phyloP scores from a whole-genome alignment of 2,113 vertebrate species.

The Myotis brandtii region DNA sequence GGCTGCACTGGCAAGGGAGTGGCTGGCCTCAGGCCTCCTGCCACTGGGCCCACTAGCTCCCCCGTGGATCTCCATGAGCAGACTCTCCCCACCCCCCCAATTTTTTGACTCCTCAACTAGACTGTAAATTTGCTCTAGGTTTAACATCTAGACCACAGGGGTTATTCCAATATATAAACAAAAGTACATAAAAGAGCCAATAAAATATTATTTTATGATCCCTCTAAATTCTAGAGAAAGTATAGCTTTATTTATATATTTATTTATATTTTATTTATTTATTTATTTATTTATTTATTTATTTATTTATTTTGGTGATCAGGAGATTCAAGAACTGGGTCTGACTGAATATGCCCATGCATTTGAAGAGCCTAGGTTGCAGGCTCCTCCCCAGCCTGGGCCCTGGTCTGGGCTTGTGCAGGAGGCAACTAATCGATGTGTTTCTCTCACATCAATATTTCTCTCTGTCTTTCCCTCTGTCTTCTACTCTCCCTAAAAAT shows the following conservation, averaged over 20 bases:
- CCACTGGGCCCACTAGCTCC: conserved; percentile 76
- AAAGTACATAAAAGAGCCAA: background rate
- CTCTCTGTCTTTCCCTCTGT: no score
- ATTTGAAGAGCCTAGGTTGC: background rate
- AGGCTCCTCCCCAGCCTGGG: no score
- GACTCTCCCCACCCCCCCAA: no score
- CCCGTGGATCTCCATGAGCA: conserved; percentile 94
- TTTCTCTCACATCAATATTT: no score
- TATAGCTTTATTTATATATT: background rate
- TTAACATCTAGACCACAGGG: background rate
- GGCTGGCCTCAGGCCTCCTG: background rate
- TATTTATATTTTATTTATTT: no score
- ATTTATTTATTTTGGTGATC: background rate
- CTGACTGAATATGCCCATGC: background rate
- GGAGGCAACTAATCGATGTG: no score
- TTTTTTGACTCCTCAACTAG: background rate
- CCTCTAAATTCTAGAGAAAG: background rate
- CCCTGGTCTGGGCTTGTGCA: no score
- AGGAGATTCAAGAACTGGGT: background rate
- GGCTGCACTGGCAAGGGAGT: background rate
- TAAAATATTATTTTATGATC: background rate
- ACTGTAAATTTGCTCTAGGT: background rate
- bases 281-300: no score
- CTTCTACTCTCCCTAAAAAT: no score
- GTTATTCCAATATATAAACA: background rate